Base-by-base conservation (phyloP, 2,797 vertebrate genomes). In the Phylloscopus collybita region DNA sequence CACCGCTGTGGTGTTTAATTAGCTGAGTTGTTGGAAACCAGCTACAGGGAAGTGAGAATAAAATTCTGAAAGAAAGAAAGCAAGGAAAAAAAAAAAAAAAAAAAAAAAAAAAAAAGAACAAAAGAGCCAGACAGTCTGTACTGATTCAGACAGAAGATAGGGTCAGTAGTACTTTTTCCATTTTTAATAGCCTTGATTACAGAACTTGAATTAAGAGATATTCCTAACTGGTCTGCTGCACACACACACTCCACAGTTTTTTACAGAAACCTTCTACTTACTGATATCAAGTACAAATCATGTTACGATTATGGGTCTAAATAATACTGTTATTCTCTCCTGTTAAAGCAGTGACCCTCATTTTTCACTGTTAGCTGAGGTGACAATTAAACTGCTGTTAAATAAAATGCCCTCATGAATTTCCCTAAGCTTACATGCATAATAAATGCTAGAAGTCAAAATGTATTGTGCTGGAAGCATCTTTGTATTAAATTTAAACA, bases 1-100 rank as follows among this genome's bases (percentile, higher is more conserved):
- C 96, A 97, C 96, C 86, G 47, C 93, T 96, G 86, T 95, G 96
- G 96, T 95, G 97, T 97, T 98, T 97, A 97, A 97, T 98, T 97
- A 97, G 96, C 94, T 95, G 94, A 92, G 94, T 97, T 97, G 62
- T 79, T 97, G 96, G 97, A 96, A 97, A 93, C 85, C 20, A 13
- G 66, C 88, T 96, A 72, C 59, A 91, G 80, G 75, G 79, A 96
- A 96, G 90, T 50, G 74, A 91, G 93, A 90, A 78, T 81, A 92
- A 95, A 88, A 95, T 83, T 82, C 87, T 80, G 71, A 82, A 90
- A 50, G 57, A n/a, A 89, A 82, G 42, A 5, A 87, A 66, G 56
- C 9, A 80, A 96, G 64, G 13, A 40, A 40, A 40, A 91, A 40
- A 40, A 40, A 40, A 91, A 91, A 81, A 42, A 42, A 87, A 83